Percentiles rank a stretch among this genome's conserved stretches.
Conservation (phyloP, 1,140 invertebrate species). For the Drosophila gunungcola region DNA sequence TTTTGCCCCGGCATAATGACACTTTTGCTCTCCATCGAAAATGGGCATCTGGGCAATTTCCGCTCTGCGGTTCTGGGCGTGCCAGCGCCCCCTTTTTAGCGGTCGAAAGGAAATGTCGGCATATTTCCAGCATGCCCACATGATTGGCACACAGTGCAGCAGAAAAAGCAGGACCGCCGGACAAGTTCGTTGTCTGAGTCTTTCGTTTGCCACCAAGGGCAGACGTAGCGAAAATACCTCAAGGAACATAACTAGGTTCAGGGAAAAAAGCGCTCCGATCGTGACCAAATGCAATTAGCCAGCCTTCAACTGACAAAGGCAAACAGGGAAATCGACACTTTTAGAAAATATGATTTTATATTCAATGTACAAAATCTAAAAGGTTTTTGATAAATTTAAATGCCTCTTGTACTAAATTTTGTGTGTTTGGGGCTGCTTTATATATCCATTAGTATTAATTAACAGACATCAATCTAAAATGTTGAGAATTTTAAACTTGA, state of each 20-base stretch:
- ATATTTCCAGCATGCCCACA: slow-evolving; percentile 45
- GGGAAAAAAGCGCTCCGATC: slow-evolving; percentile 58
- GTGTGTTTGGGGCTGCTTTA: too few species aligned
- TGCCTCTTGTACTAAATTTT: too few species aligned
- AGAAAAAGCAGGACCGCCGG: slow-evolving; percentile 29
- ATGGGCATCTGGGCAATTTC: slow-evolving; percentile 51
- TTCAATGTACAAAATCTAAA: too few species aligned
- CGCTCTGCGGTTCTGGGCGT: slow-evolving; percentile 55
- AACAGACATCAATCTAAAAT: neutral
- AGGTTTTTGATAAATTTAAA: too few species aligned
- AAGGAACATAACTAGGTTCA: slow-evolving; percentile 49
- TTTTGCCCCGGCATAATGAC: slow-evolving; percentile 61
- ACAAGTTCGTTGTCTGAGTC: slow-evolving; percentile 73
- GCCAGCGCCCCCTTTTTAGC: slow-evolving; percentile 32
- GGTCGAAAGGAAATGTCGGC: slow-evolving; percentile 65
- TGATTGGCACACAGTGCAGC: slow-evolving; percentile 61
- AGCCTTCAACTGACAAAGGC: slow-evolving; percentile 22
- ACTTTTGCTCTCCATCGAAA: slow-evolving; percentile 70
- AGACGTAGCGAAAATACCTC: slow-evolving; percentile 46
- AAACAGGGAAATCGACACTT: slow-evolving; percentile 25
- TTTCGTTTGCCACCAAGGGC: slow-evolving; percentile 74
- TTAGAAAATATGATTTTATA: slow-evolving; percentile 7
- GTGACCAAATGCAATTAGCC: slow-evolving; percentile 81
- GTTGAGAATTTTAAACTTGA: too few species aligned
- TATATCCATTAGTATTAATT: neutral